These are phyloP conservation scores for Thysanoteuthis rhombus DNA, from an alignment of 2,888 invertebrate genomes.

Conservation along the genomic window DNA sequence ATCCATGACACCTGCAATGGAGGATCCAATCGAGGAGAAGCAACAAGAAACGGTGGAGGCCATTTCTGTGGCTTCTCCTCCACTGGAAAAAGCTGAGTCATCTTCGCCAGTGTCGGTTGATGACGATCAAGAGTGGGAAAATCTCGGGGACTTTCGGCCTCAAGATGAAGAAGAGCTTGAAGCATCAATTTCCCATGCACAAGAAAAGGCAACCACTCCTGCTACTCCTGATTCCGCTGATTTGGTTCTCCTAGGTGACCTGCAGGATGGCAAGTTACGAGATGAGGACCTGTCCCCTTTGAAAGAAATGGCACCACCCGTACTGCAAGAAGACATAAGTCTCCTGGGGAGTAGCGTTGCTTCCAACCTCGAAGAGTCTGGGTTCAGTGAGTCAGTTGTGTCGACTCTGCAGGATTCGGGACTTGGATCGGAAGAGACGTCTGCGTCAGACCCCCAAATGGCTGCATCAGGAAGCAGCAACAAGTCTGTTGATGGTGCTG, in stretches of 20 bases:
- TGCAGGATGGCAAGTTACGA: background rate
- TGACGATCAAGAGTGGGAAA: conserved; percentile 24
- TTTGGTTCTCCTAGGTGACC: background rate
- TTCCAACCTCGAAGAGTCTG: conserved; percentile 25
- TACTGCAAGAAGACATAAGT: background rate
- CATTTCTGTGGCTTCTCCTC: background rate
- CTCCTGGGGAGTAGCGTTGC: background rate
- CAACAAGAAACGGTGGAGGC: background rate
- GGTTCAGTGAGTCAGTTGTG: background rate
- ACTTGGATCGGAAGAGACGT: conserved; percentile 20
- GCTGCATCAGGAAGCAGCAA: conserved; percentile 20
- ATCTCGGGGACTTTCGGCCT: background rate
- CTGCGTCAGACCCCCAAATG: background rate
- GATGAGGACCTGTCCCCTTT: background rate
- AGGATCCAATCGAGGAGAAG: background rate
- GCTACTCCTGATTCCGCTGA: background rate
- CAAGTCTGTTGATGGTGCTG: background rate
- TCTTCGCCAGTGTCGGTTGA: conserved; percentile 14
- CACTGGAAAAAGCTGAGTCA: background rate
- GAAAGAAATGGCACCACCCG: background rate
- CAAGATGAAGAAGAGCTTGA: conserved; percentile 18
- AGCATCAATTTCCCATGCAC: background rate
- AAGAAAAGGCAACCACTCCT: background rate
- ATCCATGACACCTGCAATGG: conserved; percentile 14
- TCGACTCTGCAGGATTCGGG: conserved; percentile 29